phyloP scores from a whole-genome alignment of 1,140 invertebrate genomes.

The Drosophila seguyi region DNA sequence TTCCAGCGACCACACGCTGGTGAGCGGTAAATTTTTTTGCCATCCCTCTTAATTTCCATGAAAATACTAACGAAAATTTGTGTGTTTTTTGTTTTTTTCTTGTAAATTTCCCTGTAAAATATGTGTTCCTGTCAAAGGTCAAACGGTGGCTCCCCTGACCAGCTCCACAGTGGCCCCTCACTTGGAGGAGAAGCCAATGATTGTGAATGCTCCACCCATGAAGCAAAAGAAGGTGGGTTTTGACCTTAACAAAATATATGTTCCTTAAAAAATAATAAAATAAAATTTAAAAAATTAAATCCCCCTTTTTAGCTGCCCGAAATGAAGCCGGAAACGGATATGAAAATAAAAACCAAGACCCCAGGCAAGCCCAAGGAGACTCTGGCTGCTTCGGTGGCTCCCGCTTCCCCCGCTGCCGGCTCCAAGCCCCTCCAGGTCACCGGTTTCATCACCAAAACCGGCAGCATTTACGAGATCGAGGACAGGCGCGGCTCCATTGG shows the following conservation, averaged over 20 bases:
- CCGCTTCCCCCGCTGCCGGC: background rate
- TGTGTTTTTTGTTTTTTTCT: background rate
- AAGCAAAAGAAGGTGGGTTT: conserved; percentile 47
- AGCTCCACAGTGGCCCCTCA: conserved; percentile 67
- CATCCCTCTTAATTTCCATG: background rate
- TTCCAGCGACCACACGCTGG: conserved; percentile 71
- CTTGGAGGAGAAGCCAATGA: conserved; percentile 52
- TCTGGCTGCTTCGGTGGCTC: background rate
- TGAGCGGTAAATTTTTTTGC: conserved; percentile 82
- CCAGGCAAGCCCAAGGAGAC: conserved; percentile 10
- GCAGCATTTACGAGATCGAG: conserved; percentile 77
- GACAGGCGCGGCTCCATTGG: conserved; percentile 68
- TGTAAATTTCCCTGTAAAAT: background rate
- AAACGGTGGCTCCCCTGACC: conserved; percentile 53
- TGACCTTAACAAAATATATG: no score
- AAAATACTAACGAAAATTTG: background rate
- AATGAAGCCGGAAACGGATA: conserved; percentile 23
- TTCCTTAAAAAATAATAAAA: no score
- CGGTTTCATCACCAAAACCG: conserved; percentile 76
- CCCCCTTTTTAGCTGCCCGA: background rate
- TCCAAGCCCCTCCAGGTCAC: conserved; percentile 75
- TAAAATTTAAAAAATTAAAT: no score
- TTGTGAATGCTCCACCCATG: conserved; percentile 71
- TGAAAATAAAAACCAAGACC: conserved; percentile 4
- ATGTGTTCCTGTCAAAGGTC: conserved; percentile 24